Conservation (phyloP, 1,140 invertebrate genomes). For the Apis mellifera region Amel_HAv3.1 CM009931.2:18400501-18401000, state of each 20-base stretch:
- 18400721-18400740: conserved; percentile 16
- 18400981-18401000: neutral
- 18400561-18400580: conserved; percentile 80
- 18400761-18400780: neutral
- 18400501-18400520: conserved; percentile 80
- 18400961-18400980: no score
- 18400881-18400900: neutral
- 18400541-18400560: conserved; percentile 68
- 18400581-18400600: conserved; percentile 76
- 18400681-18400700: conserved; percentile 33
- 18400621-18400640: conserved; percentile 39
- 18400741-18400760: neutral
- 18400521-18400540: conserved; percentile 79
- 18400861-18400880: neutral
- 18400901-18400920: neutral
- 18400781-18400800: neutral
- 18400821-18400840: neutral
- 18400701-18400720: conserved; percentile 15
- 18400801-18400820: neutral
- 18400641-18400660: neutral
- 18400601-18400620: conserved; percentile 39
- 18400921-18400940: neutral
- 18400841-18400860: neutral
- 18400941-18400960: no score
- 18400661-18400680: conserved; percentile 27